Evolutionary conservation across 2,888 invertebrate species (phyloP).

Genomic region (Mesopsocus fuscifrons): DNA sequence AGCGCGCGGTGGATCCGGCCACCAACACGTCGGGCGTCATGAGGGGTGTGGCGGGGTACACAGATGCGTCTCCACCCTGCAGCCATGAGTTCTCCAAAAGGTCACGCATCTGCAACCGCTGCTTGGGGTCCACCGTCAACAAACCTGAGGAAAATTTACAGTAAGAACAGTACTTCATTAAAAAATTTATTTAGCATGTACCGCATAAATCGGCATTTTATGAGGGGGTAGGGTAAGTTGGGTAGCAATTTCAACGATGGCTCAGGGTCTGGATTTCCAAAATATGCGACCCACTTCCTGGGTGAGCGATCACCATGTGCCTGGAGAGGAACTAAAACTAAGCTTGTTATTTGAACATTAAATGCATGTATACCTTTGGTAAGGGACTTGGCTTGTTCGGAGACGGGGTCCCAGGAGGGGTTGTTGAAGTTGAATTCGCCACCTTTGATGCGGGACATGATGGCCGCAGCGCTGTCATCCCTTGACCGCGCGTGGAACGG

Average conservation of each 20-base stretch:
- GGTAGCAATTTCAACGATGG: too few relatives aligned
- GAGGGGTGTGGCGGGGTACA: conserved; percentile 32
- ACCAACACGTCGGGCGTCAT: conserved; percentile 40
- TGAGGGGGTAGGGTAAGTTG: too few relatives aligned
- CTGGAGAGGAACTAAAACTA: too few relatives aligned
- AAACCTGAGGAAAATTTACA: conserved; percentile 31
- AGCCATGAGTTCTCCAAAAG: conserved; percentile 52
- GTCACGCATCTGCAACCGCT: conserved; percentile 46
- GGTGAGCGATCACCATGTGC: too few relatives aligned
- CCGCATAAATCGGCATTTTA: too few relatives aligned
- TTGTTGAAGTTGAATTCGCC: conserved; percentile 63
- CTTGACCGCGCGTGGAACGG: conserved; percentile 59
- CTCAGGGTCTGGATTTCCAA: too few relatives aligned
- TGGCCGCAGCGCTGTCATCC: conserved; percentile 50
- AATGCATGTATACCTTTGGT: conserved; percentile 20
- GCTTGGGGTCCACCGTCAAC: conserved; percentile 55
- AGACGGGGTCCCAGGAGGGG: conserved; percentile 51
- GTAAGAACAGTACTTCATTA: background rate
- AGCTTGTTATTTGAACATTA: too few relatives aligned
- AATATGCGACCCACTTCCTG: too few relatives aligned
- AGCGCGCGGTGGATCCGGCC: conserved; percentile 24
- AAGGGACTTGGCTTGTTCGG: conserved; percentile 47
- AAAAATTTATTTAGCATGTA: too few relatives aligned
- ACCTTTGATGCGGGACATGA: conserved; percentile 59
- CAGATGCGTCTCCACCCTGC: conserved; percentile 21